Evolutionary conservation across 2,888 invertebrate species (phyloP).

Genomic region (Cheilosia scutellata): DNA sequence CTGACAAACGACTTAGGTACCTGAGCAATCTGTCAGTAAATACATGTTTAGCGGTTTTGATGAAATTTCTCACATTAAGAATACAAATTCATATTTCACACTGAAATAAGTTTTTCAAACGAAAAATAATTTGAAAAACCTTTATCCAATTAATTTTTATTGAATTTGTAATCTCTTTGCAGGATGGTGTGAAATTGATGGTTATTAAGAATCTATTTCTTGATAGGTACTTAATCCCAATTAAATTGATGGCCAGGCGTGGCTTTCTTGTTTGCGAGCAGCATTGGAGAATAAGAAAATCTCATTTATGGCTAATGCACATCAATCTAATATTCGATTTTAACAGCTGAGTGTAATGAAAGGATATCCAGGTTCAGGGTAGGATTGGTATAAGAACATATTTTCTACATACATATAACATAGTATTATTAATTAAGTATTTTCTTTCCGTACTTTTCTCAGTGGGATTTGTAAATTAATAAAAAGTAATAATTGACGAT

Average conservation of each 20-base stretch:
- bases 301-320: neutral
- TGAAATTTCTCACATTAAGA: conserved; percentile 17
- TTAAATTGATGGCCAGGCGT: too few relatives aligned
- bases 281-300: neutral
- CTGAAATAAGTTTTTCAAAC: conserved; percentile 13
- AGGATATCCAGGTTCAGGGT: too few relatives aligned
- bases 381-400: too few relatives aligned
- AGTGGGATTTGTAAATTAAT: too few relatives aligned
- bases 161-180: conserved; percentile 11
- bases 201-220: neutral
- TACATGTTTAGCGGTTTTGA: neutral
- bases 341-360: neutral
- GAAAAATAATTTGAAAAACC: conserved; percentile 24
- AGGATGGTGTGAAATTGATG: neutral
- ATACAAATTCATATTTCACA: conserved; percentile 32
- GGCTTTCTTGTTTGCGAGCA: neutral
- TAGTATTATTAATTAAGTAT: too few relatives aligned
- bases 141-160: neutral
- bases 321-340: neutral
- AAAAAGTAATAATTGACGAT: too few relatives aligned
- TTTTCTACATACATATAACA: too few relatives aligned
- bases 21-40: conserved; percentile 1
- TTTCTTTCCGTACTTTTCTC: too few relatives aligned
- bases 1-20: too few relatives aligned
- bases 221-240: neutral